Evolutionary conservation across 2,797 vertebrate genomes (phyloP).

Genomic region (Pseudochaenichthys georgianus): DNA sequence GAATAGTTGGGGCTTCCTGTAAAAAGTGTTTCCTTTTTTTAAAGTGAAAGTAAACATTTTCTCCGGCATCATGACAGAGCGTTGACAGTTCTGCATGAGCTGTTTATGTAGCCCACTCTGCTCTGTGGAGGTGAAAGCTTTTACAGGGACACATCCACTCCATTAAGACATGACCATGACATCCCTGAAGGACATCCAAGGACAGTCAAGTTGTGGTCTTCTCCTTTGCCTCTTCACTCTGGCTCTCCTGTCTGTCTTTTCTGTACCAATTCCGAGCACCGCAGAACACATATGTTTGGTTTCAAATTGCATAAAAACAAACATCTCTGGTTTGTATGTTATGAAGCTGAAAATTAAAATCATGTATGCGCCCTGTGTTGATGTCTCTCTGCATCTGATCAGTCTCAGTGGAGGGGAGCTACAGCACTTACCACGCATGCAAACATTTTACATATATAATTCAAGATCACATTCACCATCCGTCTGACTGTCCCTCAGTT

Average conservation of each 20-base stretch:
- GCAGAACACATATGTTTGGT: not conserved
- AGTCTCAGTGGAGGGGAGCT: slow-evolving; percentile 34
- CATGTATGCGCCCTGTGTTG: slow-evolving; percentile 2
- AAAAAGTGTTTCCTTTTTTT: slow-evolving; percentile 37
- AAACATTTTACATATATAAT: slow-evolving; percentile 64
- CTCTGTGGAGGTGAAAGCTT: slow-evolving; percentile 78
- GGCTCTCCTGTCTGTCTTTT: slow-evolving; percentile 5
- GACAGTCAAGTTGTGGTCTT: slow-evolving; percentile 52
- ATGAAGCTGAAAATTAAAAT: slow-evolving; percentile 30
- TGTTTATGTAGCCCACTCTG: slow-evolving; percentile 68
- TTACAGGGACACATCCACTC: slow-evolving; percentile 76
- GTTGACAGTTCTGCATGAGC: slow-evolving; percentile 65
- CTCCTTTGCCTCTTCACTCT: slow-evolving; percentile 27
- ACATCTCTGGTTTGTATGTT: slow-evolving; percentile 9
- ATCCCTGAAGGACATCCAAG: slow-evolving; percentile 73
- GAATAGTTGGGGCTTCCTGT: slow-evolving; percentile 44
- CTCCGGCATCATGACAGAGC: slow-evolving; percentile 47
- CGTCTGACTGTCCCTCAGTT: slow-evolving; percentile 59
- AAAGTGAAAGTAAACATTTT: slow-evolving; percentile 58
- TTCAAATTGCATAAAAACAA: slow-evolving; percentile 17
- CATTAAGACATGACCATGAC: slow-evolving; percentile 76
- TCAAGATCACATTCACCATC: slow-evolving; percentile 60
- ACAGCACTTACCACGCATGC: slow-evolving; percentile 44
- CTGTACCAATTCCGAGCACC: not conserved
- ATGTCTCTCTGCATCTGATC: slow-evolving; percentile 47